Conservation (phyloP, 1,140 invertebrate species). For the Drosophila oshimai region DNA sequence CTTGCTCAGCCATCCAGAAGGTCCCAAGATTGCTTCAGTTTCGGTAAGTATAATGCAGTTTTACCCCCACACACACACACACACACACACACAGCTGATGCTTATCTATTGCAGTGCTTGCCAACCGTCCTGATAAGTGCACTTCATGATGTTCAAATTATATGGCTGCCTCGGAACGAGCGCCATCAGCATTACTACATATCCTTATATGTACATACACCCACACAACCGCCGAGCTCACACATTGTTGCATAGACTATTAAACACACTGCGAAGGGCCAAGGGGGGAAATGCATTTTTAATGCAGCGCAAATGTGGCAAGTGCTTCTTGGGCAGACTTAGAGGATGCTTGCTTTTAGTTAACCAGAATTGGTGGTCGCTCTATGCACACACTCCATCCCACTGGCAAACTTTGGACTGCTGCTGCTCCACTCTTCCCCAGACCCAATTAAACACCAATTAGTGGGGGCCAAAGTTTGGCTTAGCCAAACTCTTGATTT, state of each 20-base stretch:
- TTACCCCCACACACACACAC: slow-evolving; percentile 27
- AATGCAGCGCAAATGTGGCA: slow-evolving; percentile 76
- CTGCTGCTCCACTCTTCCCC: neutral
- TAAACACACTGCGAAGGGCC: slow-evolving; percentile 33
- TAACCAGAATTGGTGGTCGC: slow-evolving; percentile 31
- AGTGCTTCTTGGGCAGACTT: slow-evolving; percentile 47
- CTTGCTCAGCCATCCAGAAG: neutral
- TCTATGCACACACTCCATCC: slow-evolving; percentile 26
- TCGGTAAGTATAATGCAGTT: slow-evolving; percentile 51
- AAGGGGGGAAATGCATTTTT: slow-evolving; percentile 70
- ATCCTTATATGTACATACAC: neutral
- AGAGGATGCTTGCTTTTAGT: slow-evolving; percentile 35
- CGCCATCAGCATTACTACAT: slow-evolving; percentile 73
- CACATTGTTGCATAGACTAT: slow-evolving; percentile 74
- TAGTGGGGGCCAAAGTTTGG: slow-evolving; percentile 18
- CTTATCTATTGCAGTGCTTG: slow-evolving; percentile 71
- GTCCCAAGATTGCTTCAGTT: slow-evolving; percentile 20
- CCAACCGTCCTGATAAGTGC: slow-evolving; percentile 69
- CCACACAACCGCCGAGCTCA: no score
- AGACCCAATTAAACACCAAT: slow-evolving; percentile 45
- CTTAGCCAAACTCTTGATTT: slow-evolving; percentile 32
- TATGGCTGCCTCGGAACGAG: slow-evolving; percentile 61
- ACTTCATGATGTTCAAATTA: slow-evolving; percentile 78
- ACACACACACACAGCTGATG: slow-evolving; percentile 55
- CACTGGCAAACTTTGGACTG: slow-evolving; percentile 12